Base-by-base conservation (phyloP, 2,113 vertebrate genomes). In the Syngnathoides biaculeatus region DNA sequence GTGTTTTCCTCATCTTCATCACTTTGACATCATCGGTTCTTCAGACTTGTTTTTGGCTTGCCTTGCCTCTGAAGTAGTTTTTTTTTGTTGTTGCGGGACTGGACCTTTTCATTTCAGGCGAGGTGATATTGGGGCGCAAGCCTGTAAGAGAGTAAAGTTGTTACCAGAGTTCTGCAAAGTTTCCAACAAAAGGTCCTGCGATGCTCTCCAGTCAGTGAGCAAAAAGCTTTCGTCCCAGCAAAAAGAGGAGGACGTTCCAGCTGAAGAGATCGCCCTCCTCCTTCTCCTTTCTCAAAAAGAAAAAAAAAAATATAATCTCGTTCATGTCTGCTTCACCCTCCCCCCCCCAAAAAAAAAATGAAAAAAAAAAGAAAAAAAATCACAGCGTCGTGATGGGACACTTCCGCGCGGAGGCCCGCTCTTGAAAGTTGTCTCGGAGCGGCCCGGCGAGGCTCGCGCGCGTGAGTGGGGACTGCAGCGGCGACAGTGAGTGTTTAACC, bases 401-500 rank as follows among this genome's bases (percentile, higher is more conserved):
- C 27, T 50, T 48, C 56, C 56, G 14, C 9, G 63, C 27, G 14
- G 20, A 45, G 47, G 42, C 26, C 43, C 63, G 70, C 75, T 84
- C 70, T 85, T 74, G 64, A 62, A 77, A 79, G 74, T 79, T 62
- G 39, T 80, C 64, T 84, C 61, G 42, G 64, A 69, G 68, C 78
- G 68, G 82, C 75, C 55, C 71, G 24, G 55, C 38, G 72, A 80
- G 60, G 76, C 62, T 85, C 65, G 79, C 64, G 67, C 82, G 79
- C 79, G 74, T 86, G 83, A 68, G 81, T 71, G 79, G 80, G 78
- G 79, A 75, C 80, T 81, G 4, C 30, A 79, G 85, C 78, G 78
- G 84, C 79, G 90, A 84, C 88, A 82, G 89, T 83, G 86, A 75
- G 85, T 84, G 86, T 92, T 90, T 90, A 89, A 90, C 87, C 87